Evolutionary conservation across 1,140 invertebrate genomes (phyloP), one percentile per base, ranked within the genome.

Genomic region (Oreohelix idahoensis): DNA sequence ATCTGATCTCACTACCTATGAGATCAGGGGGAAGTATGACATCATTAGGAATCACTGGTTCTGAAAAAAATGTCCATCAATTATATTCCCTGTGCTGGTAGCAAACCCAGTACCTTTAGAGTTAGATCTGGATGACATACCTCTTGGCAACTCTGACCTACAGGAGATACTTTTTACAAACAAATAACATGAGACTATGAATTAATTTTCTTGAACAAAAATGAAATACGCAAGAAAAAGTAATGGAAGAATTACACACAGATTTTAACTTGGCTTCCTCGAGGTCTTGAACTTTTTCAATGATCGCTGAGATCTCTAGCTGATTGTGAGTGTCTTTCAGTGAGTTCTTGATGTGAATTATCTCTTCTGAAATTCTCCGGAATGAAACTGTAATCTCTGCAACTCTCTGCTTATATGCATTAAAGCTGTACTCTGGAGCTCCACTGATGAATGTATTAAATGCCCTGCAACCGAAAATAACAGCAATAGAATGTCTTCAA

Each of bases 281-380:
- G 15, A 82, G 39, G 0, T 82, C 80, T 70, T 82, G 80, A 17
- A 82, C 39, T 58, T 82, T 82, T 17, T 82, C 80, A 75, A 82
- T 82, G 49, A 82, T 51, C 1, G 71, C 80, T n/a, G 80, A 8
- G 58, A 82, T 82, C 35, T 75, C 70, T 23, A n/a, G 70, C 49
- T 82, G 38, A 29, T 82, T 73, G 49, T 82, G 80, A 11, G 80
- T 82, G 49, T 82, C 80, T 75, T n/a, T 74, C 32, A 82, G 45
- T 4, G 80, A 82, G 39, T 74, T 82, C 35, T 82, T 82, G 29
- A 82, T 82, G 32, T 82, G 80, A 36, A 82, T 82, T 5, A 82
- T 82, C 39, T 82, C 80, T 42, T 82, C 80, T n/a, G 80, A 82
- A 11, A 82, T 82, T 39, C 39, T 1, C 11, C 39, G 15, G 38